These are phyloP conservation scores for Rhea americana DNA, from an alignment of 2,113 vertebrate genomes.

Conservation along the genomic window DNA sequence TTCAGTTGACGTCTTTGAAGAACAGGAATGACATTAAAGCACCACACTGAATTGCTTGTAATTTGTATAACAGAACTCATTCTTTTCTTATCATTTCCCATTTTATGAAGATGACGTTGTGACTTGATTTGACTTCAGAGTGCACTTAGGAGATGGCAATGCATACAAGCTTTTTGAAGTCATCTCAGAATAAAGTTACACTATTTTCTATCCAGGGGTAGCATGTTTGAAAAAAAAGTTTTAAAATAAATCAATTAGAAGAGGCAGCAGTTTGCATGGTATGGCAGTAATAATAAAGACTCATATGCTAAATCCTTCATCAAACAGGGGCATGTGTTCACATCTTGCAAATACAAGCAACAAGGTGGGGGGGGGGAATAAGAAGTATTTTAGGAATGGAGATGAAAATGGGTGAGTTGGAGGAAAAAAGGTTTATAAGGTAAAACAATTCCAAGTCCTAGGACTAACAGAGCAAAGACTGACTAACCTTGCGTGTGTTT, in stretches of 20 bases:
- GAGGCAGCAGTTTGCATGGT: neutral
- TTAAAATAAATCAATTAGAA: conserved; percentile 11
- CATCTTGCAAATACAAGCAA: neutral
- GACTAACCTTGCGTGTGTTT: neutral
- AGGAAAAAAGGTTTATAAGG: neutral
- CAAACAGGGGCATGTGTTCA: neutral
- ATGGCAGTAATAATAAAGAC: neutral
- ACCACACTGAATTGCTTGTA: conserved; percentile 25
- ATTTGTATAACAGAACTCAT: conserved; percentile 63
- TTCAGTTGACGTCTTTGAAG: conserved; percentile 35
- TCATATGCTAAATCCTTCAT: neutral
- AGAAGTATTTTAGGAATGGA: neutral
- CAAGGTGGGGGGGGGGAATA: neutral
- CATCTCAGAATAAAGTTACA: neutral
- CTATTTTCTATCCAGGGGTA: neutral
- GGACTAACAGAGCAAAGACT: neutral
- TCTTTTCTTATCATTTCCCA: conserved; percentile 57
- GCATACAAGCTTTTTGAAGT: neutral
- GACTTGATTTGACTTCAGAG: conserved; percentile 59
- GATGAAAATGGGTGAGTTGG: neutral
- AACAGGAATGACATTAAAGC: conserved; percentile 49
- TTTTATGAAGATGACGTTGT: conserved; percentile 46
- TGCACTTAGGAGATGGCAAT: conserved; percentile 20
- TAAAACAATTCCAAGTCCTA: neutral
- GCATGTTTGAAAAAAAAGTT: neutral